Evolutionary conservation across 2,113 vertebrate genomes (phyloP), one percentile per base, ranked within the genome.

Genomic region (Trinectes maculatus): DNA sequence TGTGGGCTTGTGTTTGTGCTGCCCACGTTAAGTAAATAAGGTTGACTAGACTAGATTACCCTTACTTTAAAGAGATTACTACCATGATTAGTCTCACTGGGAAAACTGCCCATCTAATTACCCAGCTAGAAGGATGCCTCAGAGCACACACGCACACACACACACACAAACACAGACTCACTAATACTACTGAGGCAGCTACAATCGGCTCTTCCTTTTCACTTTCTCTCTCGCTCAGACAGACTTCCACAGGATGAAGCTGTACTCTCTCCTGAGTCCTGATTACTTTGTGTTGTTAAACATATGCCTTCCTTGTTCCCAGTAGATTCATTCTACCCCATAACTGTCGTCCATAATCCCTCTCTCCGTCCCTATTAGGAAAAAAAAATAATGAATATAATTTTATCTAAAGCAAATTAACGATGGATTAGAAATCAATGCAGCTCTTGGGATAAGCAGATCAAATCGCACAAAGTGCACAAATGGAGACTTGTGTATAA

Each of bases 31-130:
- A 90, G 82, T 90, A 86, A 90, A 90, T 84, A 81, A 88, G 77
- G 80, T 80, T 84, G 82, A 86, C 80, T 84, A 78, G 89, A 90
- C 86, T 83, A 85, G 89, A 92, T 93, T 91, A 90, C 82, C 86
- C 79, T 85, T 80, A 85, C 65, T 90, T 89, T 91, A 91, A 91
- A 91, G 85, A 89, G 89, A 91, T 93, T 92, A 91, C 77, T 65
- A 80, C 78, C 72, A 57, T 89, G 88, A 91, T 92, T 91, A 91
- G 86, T 89, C 89, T 90, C 89, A 74, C 80, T 89, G 86, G 89
- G 90, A 91, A 87, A 91, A 91, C 79, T 76, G 80, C 77, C 82
- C 47, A 28, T 83, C 83, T 91, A 88, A 91, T 92, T 90, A 90
- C 61, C 61, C 68, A 42, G 56, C 69, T 67, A 79, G 70, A 85